These are phyloP conservation scores for Latrodectus hesperus DNA, from an alignment of 2,888 invertebrate species.

Conservation along the genomic window DNA sequence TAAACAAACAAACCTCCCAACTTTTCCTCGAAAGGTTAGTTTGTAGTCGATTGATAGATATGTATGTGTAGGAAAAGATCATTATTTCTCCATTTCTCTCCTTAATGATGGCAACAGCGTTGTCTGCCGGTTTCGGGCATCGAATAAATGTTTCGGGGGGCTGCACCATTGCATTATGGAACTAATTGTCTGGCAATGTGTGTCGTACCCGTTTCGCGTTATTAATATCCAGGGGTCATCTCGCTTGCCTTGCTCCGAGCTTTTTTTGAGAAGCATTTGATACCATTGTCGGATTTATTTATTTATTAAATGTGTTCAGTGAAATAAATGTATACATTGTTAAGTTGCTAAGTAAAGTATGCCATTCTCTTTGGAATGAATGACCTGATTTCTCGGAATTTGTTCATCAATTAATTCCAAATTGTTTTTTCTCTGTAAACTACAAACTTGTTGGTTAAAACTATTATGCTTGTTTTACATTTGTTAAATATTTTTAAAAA, in stretches of 20 bases:
- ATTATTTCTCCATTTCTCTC: conserved; percentile 57
- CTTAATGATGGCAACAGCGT: conserved; percentile 36
- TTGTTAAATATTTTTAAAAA: too few relatives aligned
- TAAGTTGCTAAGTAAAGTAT: too few relatives aligned
- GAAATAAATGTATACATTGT: too few relatives aligned
- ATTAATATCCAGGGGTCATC: conserved; percentile 28
- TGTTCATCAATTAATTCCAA: too few relatives aligned
- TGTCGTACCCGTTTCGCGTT: not conserved
- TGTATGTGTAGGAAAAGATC: conserved; percentile 6
- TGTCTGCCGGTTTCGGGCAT: not conserved
- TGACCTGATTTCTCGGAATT: too few relatives aligned
- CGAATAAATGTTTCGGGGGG: conserved; percentile 3
- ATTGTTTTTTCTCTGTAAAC: too few relatives aligned
- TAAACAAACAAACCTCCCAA: conserved; percentile 27
- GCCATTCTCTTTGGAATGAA: too few relatives aligned
- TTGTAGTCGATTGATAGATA: conserved; percentile 17
- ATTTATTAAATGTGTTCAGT: too few relatives aligned
- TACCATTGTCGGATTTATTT: not conserved
- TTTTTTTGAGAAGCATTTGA: not conserved
- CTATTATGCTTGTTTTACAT: too few relatives aligned
- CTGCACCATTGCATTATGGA: conserved; percentile 13
- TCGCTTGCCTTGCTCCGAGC: not conserved
- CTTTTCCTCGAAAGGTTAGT: not conserved
- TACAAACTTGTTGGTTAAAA: too few relatives aligned
- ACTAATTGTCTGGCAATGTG: conserved; percentile 25